Conservation (phyloP, 2,888 invertebrate genomes). For the Noctua janthina region DNA sequence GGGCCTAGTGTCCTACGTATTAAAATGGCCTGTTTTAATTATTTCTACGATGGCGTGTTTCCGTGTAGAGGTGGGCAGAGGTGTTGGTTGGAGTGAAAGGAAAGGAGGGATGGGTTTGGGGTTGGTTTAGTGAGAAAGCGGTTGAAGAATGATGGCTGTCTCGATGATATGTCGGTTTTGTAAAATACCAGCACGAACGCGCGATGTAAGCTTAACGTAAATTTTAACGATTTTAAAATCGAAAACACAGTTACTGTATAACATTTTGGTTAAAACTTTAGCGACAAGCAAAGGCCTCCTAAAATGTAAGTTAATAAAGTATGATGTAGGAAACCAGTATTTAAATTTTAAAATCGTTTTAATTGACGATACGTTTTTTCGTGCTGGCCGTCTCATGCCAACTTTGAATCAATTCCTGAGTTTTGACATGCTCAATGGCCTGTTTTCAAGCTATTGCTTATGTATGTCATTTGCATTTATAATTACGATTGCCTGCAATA, state of each 20-base stretch:
- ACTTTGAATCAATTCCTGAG: neutral
- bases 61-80: conserved; percentile 31
- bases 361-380: neutral
- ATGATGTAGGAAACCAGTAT: neutral
- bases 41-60: conserved; percentile 24
- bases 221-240: neutral
- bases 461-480: neutral
- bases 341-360: neutral
- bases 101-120: neutral
- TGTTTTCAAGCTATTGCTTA: neutral
- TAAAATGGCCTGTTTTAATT: conserved; percentile 55
- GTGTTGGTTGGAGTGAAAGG: conserved; percentile 3
- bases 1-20: conserved; percentile 47
- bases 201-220: neutral
- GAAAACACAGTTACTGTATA: neutral
- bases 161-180: neutral
- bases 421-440: too few relatives aligned
- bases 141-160: conserved; percentile 4
- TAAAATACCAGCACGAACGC: neutral
- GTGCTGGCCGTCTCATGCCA: neutral
- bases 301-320: neutral
- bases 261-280: neutral
- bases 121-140: neutral
- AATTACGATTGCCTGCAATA: neutral
- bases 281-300: neutral